phyloP scores from a whole-genome alignment of 1,140 invertebrate species.

The Meloidogyne floridensis region DNA sequence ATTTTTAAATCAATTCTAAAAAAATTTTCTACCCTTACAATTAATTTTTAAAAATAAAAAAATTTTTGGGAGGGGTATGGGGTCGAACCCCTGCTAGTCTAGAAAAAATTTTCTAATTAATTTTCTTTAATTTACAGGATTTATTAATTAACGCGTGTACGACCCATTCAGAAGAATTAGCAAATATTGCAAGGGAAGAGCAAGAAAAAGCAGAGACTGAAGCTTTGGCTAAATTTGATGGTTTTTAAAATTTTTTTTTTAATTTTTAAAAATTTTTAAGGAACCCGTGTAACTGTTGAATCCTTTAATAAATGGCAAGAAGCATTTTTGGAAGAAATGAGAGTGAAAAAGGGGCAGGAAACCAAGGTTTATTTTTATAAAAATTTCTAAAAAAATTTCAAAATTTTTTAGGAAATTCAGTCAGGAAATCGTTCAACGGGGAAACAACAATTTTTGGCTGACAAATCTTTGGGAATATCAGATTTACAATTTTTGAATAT shows the following conservation, averaged over 20 bases:
- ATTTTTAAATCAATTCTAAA: no score
- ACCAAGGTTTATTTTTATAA: slow-evolving; percentile 20
- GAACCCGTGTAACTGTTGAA: slow-evolving; percentile 37
- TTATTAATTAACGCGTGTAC: background rate
- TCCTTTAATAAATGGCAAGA: slow-evolving; percentile 36
- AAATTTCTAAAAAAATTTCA: background rate
- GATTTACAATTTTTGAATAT: slow-evolving; percentile 37
- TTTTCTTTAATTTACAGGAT: slow-evolving; percentile 1
- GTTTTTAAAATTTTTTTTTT: background rate
- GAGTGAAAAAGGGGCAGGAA: slow-evolving; percentile 15
- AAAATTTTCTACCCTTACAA: background rate
- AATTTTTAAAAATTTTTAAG: slow-evolving; percentile 29
- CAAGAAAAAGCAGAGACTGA: slow-evolving; percentile 20
- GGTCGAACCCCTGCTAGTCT: no score
- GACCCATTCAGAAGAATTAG: slow-evolving; percentile 20
- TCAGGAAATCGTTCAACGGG: slow-evolving; percentile 32
- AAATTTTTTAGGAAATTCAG: slow-evolving; percentile 3
- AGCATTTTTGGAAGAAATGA: slow-evolving; percentile 26
- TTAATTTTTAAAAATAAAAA: background rate
- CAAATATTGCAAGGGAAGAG: slow-evolving; percentile 5
- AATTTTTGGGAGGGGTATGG: no score
- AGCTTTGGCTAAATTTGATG: slow-evolving; percentile 26
- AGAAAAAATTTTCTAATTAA: no score
- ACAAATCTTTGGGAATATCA: slow-evolving; percentile 35
- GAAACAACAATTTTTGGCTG: slow-evolving; percentile 36